Base-by-base conservation (phyloP, 2,888 invertebrate species). In the Xylota sylvarum region DNA sequence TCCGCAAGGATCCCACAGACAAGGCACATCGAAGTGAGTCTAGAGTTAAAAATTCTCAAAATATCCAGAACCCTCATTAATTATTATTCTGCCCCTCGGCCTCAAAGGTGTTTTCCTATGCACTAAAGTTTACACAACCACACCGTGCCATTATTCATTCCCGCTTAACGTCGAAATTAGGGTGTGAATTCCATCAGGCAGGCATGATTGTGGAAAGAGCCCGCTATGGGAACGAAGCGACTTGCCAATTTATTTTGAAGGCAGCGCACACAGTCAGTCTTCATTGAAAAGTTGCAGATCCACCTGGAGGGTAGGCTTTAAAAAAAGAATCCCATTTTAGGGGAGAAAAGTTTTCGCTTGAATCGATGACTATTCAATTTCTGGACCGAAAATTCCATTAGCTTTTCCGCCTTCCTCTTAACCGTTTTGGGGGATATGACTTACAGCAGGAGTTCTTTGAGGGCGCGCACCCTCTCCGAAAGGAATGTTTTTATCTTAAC, bases 1-100 rank as follows among this genome's bases (percentile, higher is more conserved):
- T 97, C 70, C 94, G 96, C 72, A 94, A 96, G 85, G 97, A 97
- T 93, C 96, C 97, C 37, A 94, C 95, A 50, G 97, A 97, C 92
- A 97, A 97, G 91, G 96, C 97, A 37, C 97, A 97, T 92, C 94
- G 97, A 94, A 96, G 97, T 97, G 93, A 95, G 96, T 95, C 90
- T 70, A 48, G 1, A 17, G 7, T 30, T 19, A 10, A 14, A 19
- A 14, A 10, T 67, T 35, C 52, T 50, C 73, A n/a, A 79, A 23
- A 46, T 50, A 56, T 55, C 23, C 55, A 32, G n/a, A n/a, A 72
- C 62, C 64, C 58, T 73, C 64, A 73, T 73, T 37, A 73, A 80
- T 73, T 79, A 72, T 48, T 65, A 30, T 35, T 10, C 12, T 48
- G 3, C 12, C 52, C 37, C 12, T 43, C 19, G 48, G 27, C 67